Conservation (phyloP, 2,888 invertebrate genomes). For the Plusia festucae region DNA sequence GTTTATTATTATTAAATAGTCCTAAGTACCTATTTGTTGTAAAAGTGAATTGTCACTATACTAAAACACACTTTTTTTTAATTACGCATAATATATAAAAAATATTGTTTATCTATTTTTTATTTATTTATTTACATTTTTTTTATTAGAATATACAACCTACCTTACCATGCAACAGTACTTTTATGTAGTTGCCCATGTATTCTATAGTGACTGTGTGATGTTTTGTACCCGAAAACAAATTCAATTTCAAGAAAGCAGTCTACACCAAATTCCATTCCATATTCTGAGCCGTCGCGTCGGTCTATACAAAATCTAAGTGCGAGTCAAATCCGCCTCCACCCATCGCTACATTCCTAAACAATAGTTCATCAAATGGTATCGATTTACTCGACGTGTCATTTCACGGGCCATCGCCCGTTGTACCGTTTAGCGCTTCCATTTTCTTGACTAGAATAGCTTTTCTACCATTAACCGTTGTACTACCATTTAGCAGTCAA, state of each 20-base stretch:
- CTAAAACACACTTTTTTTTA: no score
- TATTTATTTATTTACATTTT: no score
- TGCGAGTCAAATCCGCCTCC: slow-evolving; percentile 66
- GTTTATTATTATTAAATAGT: no score
- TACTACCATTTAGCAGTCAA: slow-evolving; percentile 44
- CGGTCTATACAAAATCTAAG: slow-evolving; percentile 61
- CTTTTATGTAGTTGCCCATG: background rate
- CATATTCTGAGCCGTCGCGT: slow-evolving; percentile 23
- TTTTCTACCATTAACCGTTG: slow-evolving; percentile 65
- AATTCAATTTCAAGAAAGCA: slow-evolving; percentile 10
- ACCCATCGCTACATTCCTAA: slow-evolving; percentile 69
- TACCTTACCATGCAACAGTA: background rate
- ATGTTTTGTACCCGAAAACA: background rate
- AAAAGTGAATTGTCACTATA: no score
- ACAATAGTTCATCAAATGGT: slow-evolving; percentile 80
- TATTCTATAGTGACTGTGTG: no score
- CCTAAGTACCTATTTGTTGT: no score
- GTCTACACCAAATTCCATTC: slow-evolving; percentile 28
- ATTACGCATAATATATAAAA: no score
- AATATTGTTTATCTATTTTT: no score
- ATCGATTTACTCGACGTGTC: slow-evolving; percentile 66
- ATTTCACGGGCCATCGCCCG: slow-evolving; percentile 77
- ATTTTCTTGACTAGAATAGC: slow-evolving; percentile 74
- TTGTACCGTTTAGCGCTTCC: slow-evolving; percentile 80
- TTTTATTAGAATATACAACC: no score